A percentile compares a stretch with the other conserved stretches of the same genome.
These are phyloP conservation scores for Conus canariensis DNA, from an alignment of 2,888 invertebrate species.

Conservation along the genomic window DNA sequence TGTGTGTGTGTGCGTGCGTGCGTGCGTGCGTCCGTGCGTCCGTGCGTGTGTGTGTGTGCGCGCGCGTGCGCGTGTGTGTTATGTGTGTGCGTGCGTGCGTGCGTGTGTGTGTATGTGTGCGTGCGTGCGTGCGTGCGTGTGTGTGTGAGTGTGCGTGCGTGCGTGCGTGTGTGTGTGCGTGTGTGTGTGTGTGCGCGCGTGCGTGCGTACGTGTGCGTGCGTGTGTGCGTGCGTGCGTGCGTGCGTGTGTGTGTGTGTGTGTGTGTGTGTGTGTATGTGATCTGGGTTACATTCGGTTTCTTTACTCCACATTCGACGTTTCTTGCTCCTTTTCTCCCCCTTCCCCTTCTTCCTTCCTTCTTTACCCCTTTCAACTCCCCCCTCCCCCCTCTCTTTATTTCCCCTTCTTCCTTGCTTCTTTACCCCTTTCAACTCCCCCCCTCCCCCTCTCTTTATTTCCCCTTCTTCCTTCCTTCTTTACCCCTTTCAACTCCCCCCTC, in stretches of 20 bases:
- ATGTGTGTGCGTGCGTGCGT: background rate
- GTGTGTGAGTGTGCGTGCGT: background rate
- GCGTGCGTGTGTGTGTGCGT: background rate
- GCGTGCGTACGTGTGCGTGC: background rate
- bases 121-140: background rate
- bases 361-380: too few species aligned
- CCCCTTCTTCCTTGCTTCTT: too few species aligned
- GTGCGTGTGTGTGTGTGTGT: conserved; percentile 5
- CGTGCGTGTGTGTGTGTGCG: background rate
- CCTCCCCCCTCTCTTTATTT: too few species aligned
- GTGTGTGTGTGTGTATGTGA: background rate
- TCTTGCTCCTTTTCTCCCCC: too few species aligned
- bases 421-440: too few species aligned
- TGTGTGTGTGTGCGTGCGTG: background rate
- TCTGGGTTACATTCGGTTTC: too few species aligned
- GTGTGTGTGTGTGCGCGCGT: background rate
- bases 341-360: too few species aligned
- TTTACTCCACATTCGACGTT: too few species aligned
- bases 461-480: too few species aligned
- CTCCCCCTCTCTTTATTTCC: too few species aligned
- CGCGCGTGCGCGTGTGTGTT: background rate
- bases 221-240: background rate
- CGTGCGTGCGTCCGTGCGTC: background rate
- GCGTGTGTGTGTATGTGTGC: background rate
- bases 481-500: too few species aligned